Conservation (phyloP, 1,140 invertebrate species). For the Meteorus sp. region DNA sequence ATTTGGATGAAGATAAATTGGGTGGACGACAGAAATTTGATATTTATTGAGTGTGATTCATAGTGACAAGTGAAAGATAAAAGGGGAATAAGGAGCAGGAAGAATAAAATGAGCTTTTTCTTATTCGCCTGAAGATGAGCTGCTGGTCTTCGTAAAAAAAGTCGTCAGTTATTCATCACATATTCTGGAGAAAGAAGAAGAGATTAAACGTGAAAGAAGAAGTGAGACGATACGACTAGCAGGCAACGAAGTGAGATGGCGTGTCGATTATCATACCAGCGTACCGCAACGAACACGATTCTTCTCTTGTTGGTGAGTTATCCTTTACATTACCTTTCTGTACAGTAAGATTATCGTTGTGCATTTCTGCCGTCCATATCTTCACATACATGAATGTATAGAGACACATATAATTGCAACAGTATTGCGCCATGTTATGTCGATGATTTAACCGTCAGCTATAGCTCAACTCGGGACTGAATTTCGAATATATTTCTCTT, state of each 20-base stretch:
- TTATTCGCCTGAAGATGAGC: constrained; percentile 42
- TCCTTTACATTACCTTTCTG: constrained; percentile 27
- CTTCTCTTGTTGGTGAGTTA: constrained; percentile 54
- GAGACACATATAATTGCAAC: neutral
- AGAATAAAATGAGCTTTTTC: too few species aligned
- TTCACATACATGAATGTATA: too few species aligned
- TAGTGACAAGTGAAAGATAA: constrained; percentile 1
- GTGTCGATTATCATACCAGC: constrained; percentile 46
- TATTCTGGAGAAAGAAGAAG: constrained; percentile 31
- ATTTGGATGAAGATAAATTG: neutral
- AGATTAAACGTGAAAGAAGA: constrained; percentile 31
- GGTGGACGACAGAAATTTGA: neutral
- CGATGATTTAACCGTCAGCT: constrained; percentile 22
- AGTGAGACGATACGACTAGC: too few species aligned
- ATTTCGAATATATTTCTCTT: constrained; percentile 5
- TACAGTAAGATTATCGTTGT: constrained; percentile 16
- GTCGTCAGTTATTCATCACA: too few species aligned
- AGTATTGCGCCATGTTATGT: constrained; percentile 15
- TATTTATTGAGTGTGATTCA: neutral
- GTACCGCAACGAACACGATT: constrained; percentile 49
- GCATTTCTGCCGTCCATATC: constrained; percentile 8
- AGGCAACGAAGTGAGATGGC: too few species aligned
- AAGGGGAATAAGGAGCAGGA: neutral
- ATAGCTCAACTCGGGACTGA: constrained; percentile 4
- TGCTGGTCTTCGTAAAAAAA: constrained; percentile 41